Evolutionary conservation across 1,140 invertebrate genomes (phyloP).

Genomic region (Aradophagus sp.): DNA sequence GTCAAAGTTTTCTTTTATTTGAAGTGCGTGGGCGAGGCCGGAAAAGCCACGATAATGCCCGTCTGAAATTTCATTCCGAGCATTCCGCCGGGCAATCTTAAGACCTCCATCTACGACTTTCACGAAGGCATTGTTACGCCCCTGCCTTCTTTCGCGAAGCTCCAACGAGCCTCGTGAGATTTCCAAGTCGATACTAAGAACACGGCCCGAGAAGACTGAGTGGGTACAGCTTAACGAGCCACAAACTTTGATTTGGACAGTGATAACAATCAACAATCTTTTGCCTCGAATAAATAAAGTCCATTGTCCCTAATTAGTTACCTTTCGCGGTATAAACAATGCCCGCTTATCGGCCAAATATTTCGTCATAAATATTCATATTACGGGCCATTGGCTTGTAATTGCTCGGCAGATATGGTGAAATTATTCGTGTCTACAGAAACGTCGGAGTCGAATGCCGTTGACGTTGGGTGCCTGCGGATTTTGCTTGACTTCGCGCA

Average conservation of each 20-base stretch:
- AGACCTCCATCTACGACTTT: conserved; percentile 52
- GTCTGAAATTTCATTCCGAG: conserved; percentile 44
- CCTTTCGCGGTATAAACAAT: conserved; percentile 36
- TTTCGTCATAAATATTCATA: conserved; percentile 34
- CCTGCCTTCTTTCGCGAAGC: conserved; percentile 45
- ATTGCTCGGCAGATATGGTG: too few relatives aligned
- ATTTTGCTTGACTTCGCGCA: too few relatives aligned
- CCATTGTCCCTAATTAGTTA: conserved; percentile 51
- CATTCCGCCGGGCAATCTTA: conserved; percentile 48
- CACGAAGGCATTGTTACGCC: conserved; percentile 55
- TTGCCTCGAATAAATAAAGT: conserved; percentile 47
- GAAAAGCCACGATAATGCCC: conserved; percentile 45
- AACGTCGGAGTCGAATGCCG: too few relatives aligned
- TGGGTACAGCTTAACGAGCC: conserved; percentile 55
- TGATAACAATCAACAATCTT: conserved; percentile 55
- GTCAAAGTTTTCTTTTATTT: conserved; percentile 47
- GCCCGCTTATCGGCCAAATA: conserved; percentile 29
- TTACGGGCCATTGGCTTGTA: conserved; percentile 1
- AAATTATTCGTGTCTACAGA: too few relatives aligned
- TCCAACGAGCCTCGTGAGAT: conserved; percentile 54
- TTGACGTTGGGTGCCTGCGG: too few relatives aligned
- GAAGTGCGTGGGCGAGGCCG: conserved; percentile 25
- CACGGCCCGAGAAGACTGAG: conserved; percentile 35
- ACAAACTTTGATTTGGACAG: conserved; percentile 53
- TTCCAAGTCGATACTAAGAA: conserved; percentile 53